Conservation (phyloP, 64 coral and sea anemone species). For the Stichodactyla mertensii region DNA sequence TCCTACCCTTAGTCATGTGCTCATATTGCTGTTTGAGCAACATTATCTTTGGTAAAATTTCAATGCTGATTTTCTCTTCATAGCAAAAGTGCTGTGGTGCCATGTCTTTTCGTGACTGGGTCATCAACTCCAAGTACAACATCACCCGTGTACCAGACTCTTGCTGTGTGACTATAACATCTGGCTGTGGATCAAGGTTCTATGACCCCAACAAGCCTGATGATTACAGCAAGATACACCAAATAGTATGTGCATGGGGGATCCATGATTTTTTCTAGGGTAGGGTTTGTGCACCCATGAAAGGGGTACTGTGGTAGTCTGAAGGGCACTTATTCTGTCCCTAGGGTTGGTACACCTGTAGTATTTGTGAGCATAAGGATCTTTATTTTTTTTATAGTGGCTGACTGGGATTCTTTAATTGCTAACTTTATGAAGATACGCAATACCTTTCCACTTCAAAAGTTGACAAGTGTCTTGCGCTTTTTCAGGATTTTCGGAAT, state of each 20-base stretch:
- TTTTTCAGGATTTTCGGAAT: too few relatives aligned
- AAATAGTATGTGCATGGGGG: neutral
- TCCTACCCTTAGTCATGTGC: neutral
- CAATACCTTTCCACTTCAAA: too few relatives aligned
- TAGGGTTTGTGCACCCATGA: too few relatives aligned
- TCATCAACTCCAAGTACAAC: neutral
- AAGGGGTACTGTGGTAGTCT: too few relatives aligned
- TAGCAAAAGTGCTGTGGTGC: slow-evolving; percentile 59
- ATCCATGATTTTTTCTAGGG: too few relatives aligned
- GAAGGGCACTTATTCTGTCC: too few relatives aligned
- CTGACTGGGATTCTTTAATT: too few relatives aligned
- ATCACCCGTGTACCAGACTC: slow-evolving; percentile 37
- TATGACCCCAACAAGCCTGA: neutral
- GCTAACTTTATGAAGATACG: too few relatives aligned
- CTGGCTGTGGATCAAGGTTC: neutral
- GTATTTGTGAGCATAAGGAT: too few relatives aligned
- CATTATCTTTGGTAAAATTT: neutral
- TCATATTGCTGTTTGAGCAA: neutral
- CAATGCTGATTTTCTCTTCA: neutral
- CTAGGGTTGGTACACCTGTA: too few relatives aligned
- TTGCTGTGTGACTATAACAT: slow-evolving; percentile 19
- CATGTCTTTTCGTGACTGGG: slow-evolving; percentile 22
- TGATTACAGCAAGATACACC: neutral
- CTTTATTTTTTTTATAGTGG: too few relatives aligned
- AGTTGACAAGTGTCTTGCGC: too few relatives aligned